Evolutionary conservation across 2,797 vertebrate species (phyloP), one percentile per base, ranked within the genome.

Genomic region (Rachycentron canadum): DNA sequence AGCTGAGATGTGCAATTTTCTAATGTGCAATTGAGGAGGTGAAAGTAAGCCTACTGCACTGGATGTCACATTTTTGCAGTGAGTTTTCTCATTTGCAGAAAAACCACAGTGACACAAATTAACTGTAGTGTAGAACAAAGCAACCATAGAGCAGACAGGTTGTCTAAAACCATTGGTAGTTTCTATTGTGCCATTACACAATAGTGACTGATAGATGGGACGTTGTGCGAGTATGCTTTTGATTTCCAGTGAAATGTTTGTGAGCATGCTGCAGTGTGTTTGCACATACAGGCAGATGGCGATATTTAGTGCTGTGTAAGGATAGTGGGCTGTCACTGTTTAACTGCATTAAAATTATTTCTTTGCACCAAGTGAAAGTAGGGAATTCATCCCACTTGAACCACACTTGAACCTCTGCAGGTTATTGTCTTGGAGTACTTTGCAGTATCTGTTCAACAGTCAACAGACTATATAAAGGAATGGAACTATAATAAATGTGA

Each of bases 21-120:
- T 69, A 45, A 65, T 50, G 78, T 86, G 78, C 77, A 83, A 74
- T 73, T 81, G 49, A 64, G 41, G 57, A 17, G 47, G 57, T 47
- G 49, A 5, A 65, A 55, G 56, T 45, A 12, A 25, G 45, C 23
- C 41, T 40, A 9, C 25, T 65, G 71, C 36, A 41, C 36, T 69
- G 69, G 70, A 10, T 73, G 81, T 79, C 73, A 85, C 59, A 65
- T 77, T 53, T 32, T 53, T 65, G 30, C 58, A 71, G 16, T 3
- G 43, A 40, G 59, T 66, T 79, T 75, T 69, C 56, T 79, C 63
- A 76, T 43, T 43, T 7, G 50, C 64, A 61, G 55, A 13, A 36
- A 69, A 82, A 78, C 45, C 7, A 79, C 69, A 77, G 30, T 34
- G 23, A 58, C 50, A 87, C 52, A 83, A 30, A 71, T 43, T 0